Percentiles rank a stretch among this genome's conserved stretches.
Evolutionary conservation across 2,797 vertebrate genomes (phyloP).

Genomic region (Poeciliopsis turneri): DNA sequence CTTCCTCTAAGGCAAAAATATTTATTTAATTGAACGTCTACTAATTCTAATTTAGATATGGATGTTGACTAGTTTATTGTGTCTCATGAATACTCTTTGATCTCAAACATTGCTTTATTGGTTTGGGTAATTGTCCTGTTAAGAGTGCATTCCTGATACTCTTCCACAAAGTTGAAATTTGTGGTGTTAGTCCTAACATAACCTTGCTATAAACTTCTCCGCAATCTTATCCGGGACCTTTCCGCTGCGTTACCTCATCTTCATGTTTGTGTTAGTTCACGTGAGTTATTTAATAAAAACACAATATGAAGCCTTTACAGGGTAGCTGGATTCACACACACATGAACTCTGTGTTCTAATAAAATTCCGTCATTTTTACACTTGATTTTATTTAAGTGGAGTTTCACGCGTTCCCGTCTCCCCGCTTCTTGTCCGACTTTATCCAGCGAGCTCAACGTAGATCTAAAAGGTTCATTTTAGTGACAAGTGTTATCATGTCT

Average conservation of each 20-base stretch:
- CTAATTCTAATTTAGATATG: background rate
- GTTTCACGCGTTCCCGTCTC: constrained; percentile 17
- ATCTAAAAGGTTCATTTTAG: constrained; percentile 68
- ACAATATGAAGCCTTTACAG: background rate
- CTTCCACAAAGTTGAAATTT: background rate
- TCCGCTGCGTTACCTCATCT: background rate
- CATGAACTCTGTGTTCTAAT: background rate
- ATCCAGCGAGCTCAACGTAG: constrained; percentile 48
- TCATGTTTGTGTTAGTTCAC: background rate
- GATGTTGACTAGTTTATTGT: background rate
- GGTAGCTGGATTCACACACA: background rate
- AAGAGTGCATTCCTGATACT: background rate
- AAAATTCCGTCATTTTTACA: background rate
- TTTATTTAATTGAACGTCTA: background rate
- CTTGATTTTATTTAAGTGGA: constrained; percentile 22
- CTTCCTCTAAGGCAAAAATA: background rate
- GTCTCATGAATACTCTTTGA: background rate
- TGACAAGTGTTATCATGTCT: constrained; percentile 64
- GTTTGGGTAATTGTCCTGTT: background rate
- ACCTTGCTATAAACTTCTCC: background rate
- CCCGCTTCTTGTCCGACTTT: constrained; percentile 12
- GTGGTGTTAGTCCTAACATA: background rate
- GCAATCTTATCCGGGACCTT: background rate
- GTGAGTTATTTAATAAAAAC: background rate
- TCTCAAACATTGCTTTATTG: background rate